A percentile compares a stretch with the other conserved stretches of the same genome.
These are phyloP conservation scores for Seriola aureovittata DNA, from an alignment of 2,113 vertebrate species.

Conservation along the genomic window DNA sequence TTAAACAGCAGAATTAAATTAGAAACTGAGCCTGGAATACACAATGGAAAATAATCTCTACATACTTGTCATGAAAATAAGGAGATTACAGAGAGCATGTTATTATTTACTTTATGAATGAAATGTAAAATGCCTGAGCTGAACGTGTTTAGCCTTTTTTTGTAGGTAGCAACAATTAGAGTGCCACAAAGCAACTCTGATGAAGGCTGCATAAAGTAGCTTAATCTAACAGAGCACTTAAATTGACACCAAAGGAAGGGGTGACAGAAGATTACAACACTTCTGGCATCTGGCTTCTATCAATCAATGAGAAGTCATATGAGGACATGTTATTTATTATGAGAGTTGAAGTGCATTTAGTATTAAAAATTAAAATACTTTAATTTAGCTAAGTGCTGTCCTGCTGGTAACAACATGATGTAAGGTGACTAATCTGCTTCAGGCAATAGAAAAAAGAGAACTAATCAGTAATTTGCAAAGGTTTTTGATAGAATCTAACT, in stretches of 20 bases:
- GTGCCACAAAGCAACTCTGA: constrained; percentile 3
- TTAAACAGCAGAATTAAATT: not conserved
- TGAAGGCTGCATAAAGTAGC: constrained; percentile 19
- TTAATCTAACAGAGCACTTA: constrained; percentile 23
- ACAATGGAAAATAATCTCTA: constrained; percentile 1
- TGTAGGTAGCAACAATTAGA: constrained; percentile 31
- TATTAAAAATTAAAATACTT: constrained; percentile 22
- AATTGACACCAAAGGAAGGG: constrained; percentile 17
- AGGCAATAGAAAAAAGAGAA: not conserved
- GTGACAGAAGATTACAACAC: constrained; percentile 22
- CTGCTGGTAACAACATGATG: constrained; percentile 19
- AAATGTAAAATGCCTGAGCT: not conserved
- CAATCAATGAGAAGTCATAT: constrained; percentile 13
- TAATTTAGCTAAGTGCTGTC: constrained; percentile 43
- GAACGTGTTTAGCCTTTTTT: not conserved
- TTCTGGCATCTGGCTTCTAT: constrained; percentile 14
- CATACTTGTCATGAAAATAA: not conserved
- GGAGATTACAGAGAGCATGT: not conserved
- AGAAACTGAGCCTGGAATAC: not conserved
- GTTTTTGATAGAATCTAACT: constrained; percentile 15
- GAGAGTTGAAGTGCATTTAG: constrained; percentile 10
- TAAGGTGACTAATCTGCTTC: constrained; percentile 7
- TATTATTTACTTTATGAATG: not conserved
- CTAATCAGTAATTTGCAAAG: constrained; percentile 5
- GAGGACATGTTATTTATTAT: constrained; percentile 31